Evolutionary conservation across 2,113 vertebrate species (phyloP), one percentile per base, ranked within the genome.

Genomic region (Columba janthina): DNA sequence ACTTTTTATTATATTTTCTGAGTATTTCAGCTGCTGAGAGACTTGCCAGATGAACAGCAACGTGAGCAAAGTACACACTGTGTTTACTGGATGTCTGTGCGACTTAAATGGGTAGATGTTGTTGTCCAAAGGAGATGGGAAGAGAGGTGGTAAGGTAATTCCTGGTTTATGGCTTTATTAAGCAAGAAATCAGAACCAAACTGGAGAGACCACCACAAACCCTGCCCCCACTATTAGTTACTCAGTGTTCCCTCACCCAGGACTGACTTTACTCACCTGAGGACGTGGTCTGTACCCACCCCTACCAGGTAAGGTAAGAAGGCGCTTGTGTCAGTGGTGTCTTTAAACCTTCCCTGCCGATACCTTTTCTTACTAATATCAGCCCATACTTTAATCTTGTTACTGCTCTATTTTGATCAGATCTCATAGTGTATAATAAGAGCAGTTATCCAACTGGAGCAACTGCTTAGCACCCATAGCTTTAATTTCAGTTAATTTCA

Each of bases 291-390:
- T n/a, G 40, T 29, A 31, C 18, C 18, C 17, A 46, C 14, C 8
- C 28, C 77, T 51, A 21, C 12, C 48, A 96, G 94, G 90, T 94
- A 93, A 94, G 93, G 14, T 4, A 15, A 83, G 34, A 72, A 72
- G 6, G 11, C 56, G 53, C 20, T 57, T 85, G 25, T 58, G n/a
- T n/a, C 31, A 62, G 20, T 22, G 66, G 9, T 40, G 4, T 72
- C 56, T 28, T 42, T 76, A 42, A 58, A 40, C 3, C 13, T 93
- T 73, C 88, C 58, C 28, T 78, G 8, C 6, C 32, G 28, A 25
- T 15, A 8, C 1, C 6, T 66, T 70, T 78, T 42, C 26, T 54
- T 74, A 19, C 7, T 25, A 54, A 44, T 5, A 42, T 21, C 50
- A 74, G 26, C 14, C 2, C 5, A 9, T 74, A 14, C 21, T 70